Base-by-base conservation (phyloP, 2,113 vertebrate genomes). In the Polypterus bichir region DNA sequence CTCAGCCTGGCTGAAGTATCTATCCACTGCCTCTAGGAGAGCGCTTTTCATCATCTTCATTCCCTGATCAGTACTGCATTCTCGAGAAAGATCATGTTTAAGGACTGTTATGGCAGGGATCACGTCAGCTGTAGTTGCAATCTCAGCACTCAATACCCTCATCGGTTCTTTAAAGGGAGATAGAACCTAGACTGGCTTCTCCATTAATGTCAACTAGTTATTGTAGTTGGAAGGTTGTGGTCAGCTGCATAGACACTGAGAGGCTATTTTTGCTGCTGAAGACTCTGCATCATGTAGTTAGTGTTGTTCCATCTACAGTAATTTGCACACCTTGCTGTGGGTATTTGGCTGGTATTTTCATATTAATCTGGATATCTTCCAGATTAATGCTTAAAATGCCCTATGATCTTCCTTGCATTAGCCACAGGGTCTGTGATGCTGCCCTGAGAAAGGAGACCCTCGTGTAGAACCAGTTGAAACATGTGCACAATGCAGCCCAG, bases 361-460 rank as follows among this genome's bases (percentile, higher is more conserved):
- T 9, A 9, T 63, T 52, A 3, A n/a, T 10, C 9, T 67, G 52
- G 7, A 67, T 56, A 54, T 58, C 57, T 46, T 63, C 11, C 8
- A 64, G 52, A 59, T 59, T 59, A 68, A 46, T 68, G 63, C 48
- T 65, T 64, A 49, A 68, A 68, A 46, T 64, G 66, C 9, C 51
- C 61, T 51, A 63, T 47, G 49, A 60, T 67, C 60, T 48, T 66
- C 48, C 61, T 62, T 49, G 64, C 64, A 54, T 51, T 66, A 5
- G 68, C 68, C n/a, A 66, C 45, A 47, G 60, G 44, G 49, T 69
- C 57, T 5, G 52, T 45, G 46, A 60, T 49, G 4, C 57, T 65
- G 63, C 45, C 3, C 48, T 66, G 47, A 49, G 56, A 59, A 57
- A 66, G 46, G 56, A 69, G 4, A 27, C 57, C 67, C 27, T 69